A percentile compares a stretch with the other conserved stretches of the same genome.
Evolutionary conservation across 1,140 invertebrate genomes (phyloP).

Genomic region (Heliothis virescens): DNA sequence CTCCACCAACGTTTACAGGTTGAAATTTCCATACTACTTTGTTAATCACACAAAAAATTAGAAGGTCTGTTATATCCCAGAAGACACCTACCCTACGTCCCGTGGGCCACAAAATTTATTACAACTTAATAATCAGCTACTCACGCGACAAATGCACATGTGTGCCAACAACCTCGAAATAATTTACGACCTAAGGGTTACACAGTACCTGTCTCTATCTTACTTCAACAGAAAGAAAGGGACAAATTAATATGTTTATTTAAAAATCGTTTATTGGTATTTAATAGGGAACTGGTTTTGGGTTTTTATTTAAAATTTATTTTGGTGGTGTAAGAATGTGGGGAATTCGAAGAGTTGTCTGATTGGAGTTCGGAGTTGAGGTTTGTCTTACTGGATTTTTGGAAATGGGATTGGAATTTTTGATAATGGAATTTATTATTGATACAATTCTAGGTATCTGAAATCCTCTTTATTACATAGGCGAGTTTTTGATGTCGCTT

Average conservation of each 20-base stretch:
- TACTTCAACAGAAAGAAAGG: slow-evolving; percentile 40
- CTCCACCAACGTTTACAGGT: background rate
- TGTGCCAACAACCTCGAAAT: slow-evolving; percentile 58
- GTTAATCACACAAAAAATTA: slow-evolving; percentile 47
- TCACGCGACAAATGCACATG: slow-evolving; percentile 71
- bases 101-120: slow-evolving; percentile 70
- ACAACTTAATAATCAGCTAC: slow-evolving; percentile 75
- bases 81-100: slow-evolving; percentile 57
- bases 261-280: slow-evolving; percentile 73
- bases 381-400: slow-evolving; percentile 41
- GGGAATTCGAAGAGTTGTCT: slow-evolving; percentile 27
- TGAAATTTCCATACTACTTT: slow-evolving; percentile 29
- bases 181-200: slow-evolving; percentile 74
- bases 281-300: slow-evolving; percentile 60
- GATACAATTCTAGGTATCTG: background rate
- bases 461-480: background rate
- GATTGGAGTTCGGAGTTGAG: slow-evolving; percentile 24
- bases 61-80: slow-evolving; percentile 49
- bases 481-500: too few relatives aligned
- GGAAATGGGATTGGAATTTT: slow-evolving; percentile 20
- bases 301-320: slow-evolving; percentile 20
- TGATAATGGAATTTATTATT: background rate
- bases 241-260: slow-evolving; percentile 61
- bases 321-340: slow-evolving; percentile 5
- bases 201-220: slow-evolving; percentile 49